Base-by-base conservation (phyloP, 2,797 vertebrate species). In the Tragopan temminckii region DNA sequence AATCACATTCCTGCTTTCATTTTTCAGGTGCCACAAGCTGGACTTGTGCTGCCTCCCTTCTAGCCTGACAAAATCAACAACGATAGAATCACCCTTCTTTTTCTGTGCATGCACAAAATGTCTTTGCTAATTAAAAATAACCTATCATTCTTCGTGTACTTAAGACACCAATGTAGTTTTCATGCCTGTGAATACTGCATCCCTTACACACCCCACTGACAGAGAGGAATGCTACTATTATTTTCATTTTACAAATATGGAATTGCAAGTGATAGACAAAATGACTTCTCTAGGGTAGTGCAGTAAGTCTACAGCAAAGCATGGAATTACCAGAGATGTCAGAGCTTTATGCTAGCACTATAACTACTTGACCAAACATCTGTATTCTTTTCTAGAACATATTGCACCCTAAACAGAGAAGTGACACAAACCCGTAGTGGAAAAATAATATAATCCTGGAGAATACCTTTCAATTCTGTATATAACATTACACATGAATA, bases 391-490 rank as follows among this genome's bases (percentile, higher is more conserved):
- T 89, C 53, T 87, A 80, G 57, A 80, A 69, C 5, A 57, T 50
- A 70, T 35, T 78, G 7, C 55, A 83, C 77, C 21, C 53, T 87
- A 80, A 95, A 71, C 20, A 82, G 45, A 87, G 75, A 45, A 85
- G 27, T 43, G 43, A 83, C 61, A 71, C 52, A 86, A 55, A 71
- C 71, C 38, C 58, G 58, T 62, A 66, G 40, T 87, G 33, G 58
- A 80, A 89, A 85, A 31, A 48, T 24, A 76, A 80, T 90, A 50
- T 58, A 93, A 89, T 80, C 71, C 80, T 87, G 69, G 82, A 85
- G 50, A 24, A 69, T 27, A 45, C 7, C n/a, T 90, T 92, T 89
- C 17, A 69, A 80, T 69, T 71, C 64, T 78, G 16, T 80, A 40
- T 58, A 15, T 75, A 77, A 61, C 11, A 43, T 29, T 74, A 70